phyloP scores from a whole-genome alignment of 1,140 invertebrate genomes.

The Halictus rubicundus region DNA sequence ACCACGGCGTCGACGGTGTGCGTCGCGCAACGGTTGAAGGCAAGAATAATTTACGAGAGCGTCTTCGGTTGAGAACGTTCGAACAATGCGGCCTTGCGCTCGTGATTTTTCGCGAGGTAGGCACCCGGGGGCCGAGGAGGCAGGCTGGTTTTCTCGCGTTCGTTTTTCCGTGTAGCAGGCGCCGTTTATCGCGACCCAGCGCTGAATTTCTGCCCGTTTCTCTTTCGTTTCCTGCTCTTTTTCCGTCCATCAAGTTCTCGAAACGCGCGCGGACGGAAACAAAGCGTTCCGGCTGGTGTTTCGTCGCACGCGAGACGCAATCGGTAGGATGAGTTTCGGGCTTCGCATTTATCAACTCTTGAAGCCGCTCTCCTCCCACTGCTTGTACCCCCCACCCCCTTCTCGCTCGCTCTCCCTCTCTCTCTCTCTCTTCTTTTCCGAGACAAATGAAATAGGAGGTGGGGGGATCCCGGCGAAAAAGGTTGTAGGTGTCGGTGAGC shows the following conservation, averaged over 20 bases:
- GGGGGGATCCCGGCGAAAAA: background rate
- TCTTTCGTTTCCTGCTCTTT: slow-evolving; percentile 17
- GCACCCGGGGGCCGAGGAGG: too few relatives aligned
- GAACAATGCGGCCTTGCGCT: background rate
- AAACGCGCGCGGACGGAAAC: slow-evolving; percentile 52
- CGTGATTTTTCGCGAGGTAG: background rate
- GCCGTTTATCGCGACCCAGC: slow-evolving; percentile 25
- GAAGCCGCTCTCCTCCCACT: slow-evolving; percentile 29
- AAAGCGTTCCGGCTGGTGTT: slow-evolving; percentile 50
- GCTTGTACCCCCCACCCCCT: slow-evolving; percentile 21
- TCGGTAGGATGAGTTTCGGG: slow-evolving; percentile 67
- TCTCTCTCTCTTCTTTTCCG: background rate
- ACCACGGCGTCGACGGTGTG: too few relatives aligned
- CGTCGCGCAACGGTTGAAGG: too few relatives aligned
- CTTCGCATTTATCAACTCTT: slow-evolving; percentile 70
- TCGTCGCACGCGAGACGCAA: slow-evolving; percentile 62
- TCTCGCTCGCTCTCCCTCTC: slow-evolving; percentile 26
- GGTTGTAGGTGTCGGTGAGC: slow-evolving; percentile 23
- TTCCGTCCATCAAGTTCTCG: slow-evolving; percentile 31
- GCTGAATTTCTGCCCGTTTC: slow-evolving; percentile 24
- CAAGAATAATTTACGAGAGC: background rate
- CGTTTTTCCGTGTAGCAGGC: background rate
- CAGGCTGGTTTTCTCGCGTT: too few relatives aligned
- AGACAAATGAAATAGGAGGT: slow-evolving; percentile 65
- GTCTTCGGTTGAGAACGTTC: background rate